Percentiles rank a stretch among this genome's conserved stretches.
phyloP scores from a whole-genome alignment of 23 tunicate species.

The Pegea sp. region DNA sequence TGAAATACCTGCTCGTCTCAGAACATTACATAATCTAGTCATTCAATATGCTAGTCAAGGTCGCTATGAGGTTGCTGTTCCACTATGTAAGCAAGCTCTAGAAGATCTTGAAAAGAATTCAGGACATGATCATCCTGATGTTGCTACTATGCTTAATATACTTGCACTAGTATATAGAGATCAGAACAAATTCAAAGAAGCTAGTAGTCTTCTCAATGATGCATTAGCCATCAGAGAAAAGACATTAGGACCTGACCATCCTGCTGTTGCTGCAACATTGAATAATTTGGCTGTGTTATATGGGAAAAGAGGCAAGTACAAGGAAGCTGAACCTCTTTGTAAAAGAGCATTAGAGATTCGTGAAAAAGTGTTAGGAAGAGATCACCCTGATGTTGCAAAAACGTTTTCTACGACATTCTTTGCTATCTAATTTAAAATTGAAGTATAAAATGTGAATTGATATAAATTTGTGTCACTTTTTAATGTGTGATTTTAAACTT shows the following conservation, averaged over 20 bases:
- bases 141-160: constrained; percentile 98
- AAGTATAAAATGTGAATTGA: too few species aligned
- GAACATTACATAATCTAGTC: constrained; percentile 89
- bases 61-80: constrained; percentile 98
- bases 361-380: constrained; percentile 82
- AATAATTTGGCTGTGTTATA: constrained; percentile 93
- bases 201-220: constrained; percentile 85
- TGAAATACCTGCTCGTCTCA: constrained; percentile 95
- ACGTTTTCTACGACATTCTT: too few species aligned
- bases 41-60: constrained; percentile 98
- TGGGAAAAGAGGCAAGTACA: constrained; percentile 95
- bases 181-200: constrained; percentile 91
- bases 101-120: constrained; percentile 95
- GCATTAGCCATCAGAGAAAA: constrained; percentile 89
- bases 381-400: constrained; percentile 99
- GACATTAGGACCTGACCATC: constrained; percentile 92
- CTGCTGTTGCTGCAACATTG: constrained; percentile 98
- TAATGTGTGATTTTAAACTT: too few species aligned
- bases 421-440: too few species aligned
- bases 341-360: constrained; percentile 87
- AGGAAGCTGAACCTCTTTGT: constrained; percentile 96
- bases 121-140: constrained; percentile 98
- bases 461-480: too few species aligned
- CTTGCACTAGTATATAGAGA: constrained; percentile 92
- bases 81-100: constrained; percentile 91